These are phyloP conservation scores for Neuroscelio doddi DNA, from an alignment of 2,888 invertebrate genomes.

Conservation along the genomic window DNA sequence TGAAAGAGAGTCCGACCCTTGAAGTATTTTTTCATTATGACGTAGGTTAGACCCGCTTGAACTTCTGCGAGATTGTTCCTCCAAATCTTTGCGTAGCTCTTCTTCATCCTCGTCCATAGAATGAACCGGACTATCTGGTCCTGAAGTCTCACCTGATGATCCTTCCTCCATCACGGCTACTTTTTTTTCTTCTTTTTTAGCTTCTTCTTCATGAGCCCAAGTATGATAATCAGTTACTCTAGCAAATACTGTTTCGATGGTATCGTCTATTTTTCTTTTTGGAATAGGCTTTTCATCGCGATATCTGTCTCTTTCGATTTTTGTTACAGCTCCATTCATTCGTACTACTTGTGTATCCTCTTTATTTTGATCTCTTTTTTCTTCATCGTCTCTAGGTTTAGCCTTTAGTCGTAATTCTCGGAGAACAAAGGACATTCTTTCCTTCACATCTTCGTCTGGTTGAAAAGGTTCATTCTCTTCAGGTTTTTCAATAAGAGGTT, in stretches of 20 bases:
- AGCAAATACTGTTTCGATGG: slow-evolving; percentile 70
- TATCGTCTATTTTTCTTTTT: slow-evolving; percentile 66
- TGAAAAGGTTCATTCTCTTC: slow-evolving; percentile 75
- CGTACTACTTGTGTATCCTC: slow-evolving; percentile 39
- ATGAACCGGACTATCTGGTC: slow-evolving; percentile 86
- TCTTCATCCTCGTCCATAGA: slow-evolving; percentile 83
- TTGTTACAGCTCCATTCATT: slow-evolving; percentile 57
- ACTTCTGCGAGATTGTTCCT: slow-evolving; percentile 67
- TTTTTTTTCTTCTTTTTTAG: slow-evolving; percentile 62
- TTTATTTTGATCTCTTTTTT: slow-evolving; percentile 50
- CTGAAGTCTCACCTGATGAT: slow-evolving; percentile 90
- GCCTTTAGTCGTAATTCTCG: slow-evolving; percentile 84
- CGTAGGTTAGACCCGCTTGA: slow-evolving; percentile 71
- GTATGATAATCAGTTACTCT: slow-evolving; percentile 74
- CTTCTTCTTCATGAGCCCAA: slow-evolving; percentile 70
- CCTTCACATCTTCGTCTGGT: slow-evolving; percentile 81
- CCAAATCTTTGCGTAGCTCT: slow-evolving; percentile 72
- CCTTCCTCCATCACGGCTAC: slow-evolving; percentile 72
- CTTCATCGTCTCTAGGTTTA: slow-evolving; percentile 58
- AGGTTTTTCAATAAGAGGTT: slow-evolving; percentile 77
- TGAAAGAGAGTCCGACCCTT: slow-evolving; percentile 67
- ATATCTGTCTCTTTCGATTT: slow-evolving; percentile 56
- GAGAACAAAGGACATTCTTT: slow-evolving; percentile 86
- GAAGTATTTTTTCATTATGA: slow-evolving; percentile 64
- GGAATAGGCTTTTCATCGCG: slow-evolving; percentile 63